Base-by-base conservation (phyloP, 2,113 vertebrate genomes). In the Varanus komodoensis region DNA sequence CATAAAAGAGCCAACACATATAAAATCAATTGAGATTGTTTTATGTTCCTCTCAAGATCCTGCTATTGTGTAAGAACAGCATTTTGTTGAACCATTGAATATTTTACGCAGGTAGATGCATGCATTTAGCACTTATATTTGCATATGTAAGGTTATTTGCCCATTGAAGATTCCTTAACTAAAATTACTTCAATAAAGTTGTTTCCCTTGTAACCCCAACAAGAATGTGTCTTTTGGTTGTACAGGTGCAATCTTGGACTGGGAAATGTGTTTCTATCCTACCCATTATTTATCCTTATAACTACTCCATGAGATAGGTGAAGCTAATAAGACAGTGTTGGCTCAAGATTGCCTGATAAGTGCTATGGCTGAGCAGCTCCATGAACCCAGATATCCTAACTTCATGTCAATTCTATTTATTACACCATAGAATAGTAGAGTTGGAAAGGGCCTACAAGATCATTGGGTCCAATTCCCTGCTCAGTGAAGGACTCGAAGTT, bases 21-120 rank as follows among this genome's bases (percentile, higher is more conserved):
- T 25, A 78, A 89, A 79, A 90, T 73, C 64, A 9, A 61, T 86
- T 89, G 38, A 80, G 48, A 85, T 86, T 9, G 50, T 79, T 80
- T 85, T 88, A 32, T 38, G 9, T 71, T 78, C 48, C 32, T 85
- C 85, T 85, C 73, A 85, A 69, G n/a, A 57, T 85, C 48, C 23
- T 78, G 48, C 81, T 90, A 79, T 17, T 0, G 38, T 87, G 2
- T 29, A 61, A n/a, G 17, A 61, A 8, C 19, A 14, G 1, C n/a
- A 4, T 88, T 75, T 88, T 84, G 19, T 57, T 38, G 69, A 0
- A 61, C 2, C 6, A 11, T 71, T 6, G 19, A 29, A 19, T 25
- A 6, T 27, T 87, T 74, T 0, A 0, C 2, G 86, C 68, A 85
- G 73, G 87, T 90, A 14, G 34, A 2, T 69, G 68, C 67, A 2